These are phyloP conservation scores for Tethya wilhelma DNA, from an alignment of 37 sponge, comb jelly and placozoan species.

Conservation along the genomic window DNA sequence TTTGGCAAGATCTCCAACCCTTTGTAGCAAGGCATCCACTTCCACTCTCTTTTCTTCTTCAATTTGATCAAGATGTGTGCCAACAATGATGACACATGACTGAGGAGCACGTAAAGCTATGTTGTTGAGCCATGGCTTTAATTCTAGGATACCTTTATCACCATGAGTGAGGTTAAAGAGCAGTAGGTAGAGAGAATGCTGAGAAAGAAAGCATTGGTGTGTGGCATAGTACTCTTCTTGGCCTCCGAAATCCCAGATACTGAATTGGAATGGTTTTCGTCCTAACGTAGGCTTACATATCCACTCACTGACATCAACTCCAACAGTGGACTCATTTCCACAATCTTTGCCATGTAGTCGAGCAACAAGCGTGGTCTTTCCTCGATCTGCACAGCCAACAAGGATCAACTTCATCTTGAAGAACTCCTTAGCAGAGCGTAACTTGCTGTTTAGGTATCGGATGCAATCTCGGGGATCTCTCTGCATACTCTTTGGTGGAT, in stretches of 20 bases:
- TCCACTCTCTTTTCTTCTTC: slow-evolving; percentile 48
- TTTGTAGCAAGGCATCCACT: slow-evolving; percentile 40
- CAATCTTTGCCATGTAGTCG: slow-evolving; percentile 81
- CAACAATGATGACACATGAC: slow-evolving; percentile 86
- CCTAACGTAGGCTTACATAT: slow-evolving; percentile 52
- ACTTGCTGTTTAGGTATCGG: slow-evolving; percentile 81
- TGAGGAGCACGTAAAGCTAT: slow-evolving; percentile 84
- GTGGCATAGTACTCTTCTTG: slow-evolving; percentile 97
- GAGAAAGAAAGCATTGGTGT: slow-evolving; percentile 95
- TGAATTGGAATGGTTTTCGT: slow-evolving; percentile 66
- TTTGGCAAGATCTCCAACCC: slow-evolving; percentile 43
- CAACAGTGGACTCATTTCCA: slow-evolving; percentile 92
- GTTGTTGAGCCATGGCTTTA: slow-evolving; percentile 92
- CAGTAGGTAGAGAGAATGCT: slow-evolving; percentile 90
- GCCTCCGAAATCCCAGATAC: slow-evolving; percentile 97
- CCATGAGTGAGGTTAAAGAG: slow-evolving; percentile 83
- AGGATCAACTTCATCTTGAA: slow-evolving; percentile 96
- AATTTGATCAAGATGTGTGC: slow-evolving; percentile 86
- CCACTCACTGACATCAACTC: slow-evolving; percentile 93
- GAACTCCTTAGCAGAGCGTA: slow-evolving; percentile 72
- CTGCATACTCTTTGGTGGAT: slow-evolving; percentile 74
- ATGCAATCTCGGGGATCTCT: slow-evolving; percentile 66
- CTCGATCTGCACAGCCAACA: slow-evolving; percentile 84
- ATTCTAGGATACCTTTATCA: slow-evolving; percentile 71
- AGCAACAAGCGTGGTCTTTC: slow-evolving; percentile 92